Evolutionary conservation across 1,140 invertebrate genomes (phyloP).

Genomic region (Heliconius congener): DNA sequence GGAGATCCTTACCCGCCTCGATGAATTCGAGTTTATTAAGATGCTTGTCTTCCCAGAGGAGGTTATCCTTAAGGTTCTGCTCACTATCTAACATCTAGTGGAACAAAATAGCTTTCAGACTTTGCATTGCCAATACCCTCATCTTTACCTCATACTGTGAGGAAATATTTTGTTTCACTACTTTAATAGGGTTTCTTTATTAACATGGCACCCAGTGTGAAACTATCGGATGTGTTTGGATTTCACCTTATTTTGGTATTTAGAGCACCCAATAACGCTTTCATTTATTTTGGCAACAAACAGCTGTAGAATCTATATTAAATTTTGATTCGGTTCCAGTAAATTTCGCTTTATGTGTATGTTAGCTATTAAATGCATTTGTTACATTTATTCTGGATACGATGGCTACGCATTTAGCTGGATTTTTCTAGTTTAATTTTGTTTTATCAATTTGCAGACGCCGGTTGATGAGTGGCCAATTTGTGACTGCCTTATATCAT

Average conservation of each 20-base stretch:
- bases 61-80: constrained; percentile 92
- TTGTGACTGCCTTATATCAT: constrained; percentile 98
- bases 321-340: constrained; percentile 27
- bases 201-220: constrained; percentile 28
- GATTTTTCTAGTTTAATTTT: constrained; percentile 13
- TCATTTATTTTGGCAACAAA: constrained; percentile 16
- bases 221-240: background rate
- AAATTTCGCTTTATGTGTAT: constrained; percentile 10
- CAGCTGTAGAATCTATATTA: background rate
- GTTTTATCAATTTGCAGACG: constrained; percentile 82
- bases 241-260: background rate
- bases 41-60: constrained; percentile 96
- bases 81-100: constrained; percentile 71
- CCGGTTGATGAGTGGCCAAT: constrained; percentile 99
- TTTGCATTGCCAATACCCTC: constrained; percentile 22
- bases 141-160: constrained; percentile 17
- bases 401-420: background rate
- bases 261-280: constrained; percentile 13
- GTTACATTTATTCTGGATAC: background rate
- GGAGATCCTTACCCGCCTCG: constrained; percentile 96
- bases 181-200: constrained; percentile 31
- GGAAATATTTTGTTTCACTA: constrained; percentile 55
- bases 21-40: constrained; percentile 98
- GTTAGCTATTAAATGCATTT: background rate
- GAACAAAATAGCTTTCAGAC: constrained; percentile 64